phyloP scores from a whole-genome alignment of 2,797 vertebrate species.

The Enteromius unitaeniatus region DNA sequence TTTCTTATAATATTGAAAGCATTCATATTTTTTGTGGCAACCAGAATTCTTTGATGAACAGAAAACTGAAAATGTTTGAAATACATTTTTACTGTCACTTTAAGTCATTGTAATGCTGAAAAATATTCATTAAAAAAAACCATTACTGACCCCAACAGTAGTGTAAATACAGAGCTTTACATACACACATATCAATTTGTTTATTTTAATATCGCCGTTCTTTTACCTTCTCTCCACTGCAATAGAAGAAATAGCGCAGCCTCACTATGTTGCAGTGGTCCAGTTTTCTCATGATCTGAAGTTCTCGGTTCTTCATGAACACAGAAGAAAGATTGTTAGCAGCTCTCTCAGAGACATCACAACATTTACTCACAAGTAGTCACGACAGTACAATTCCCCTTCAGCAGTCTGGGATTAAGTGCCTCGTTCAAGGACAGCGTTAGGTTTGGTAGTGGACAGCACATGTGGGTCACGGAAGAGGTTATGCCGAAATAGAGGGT shows the following conservation, averaged over 20 bases:
- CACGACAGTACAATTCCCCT: not conserved
- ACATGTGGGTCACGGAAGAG: not conserved
- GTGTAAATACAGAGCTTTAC: not conserved
- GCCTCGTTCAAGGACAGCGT: constrained; percentile 12
- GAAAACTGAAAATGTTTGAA: too few species aligned
- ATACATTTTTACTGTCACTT: not conserved
- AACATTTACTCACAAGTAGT: not conserved
- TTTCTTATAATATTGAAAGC: not conserved
- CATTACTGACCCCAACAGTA: not conserved
- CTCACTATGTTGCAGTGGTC: constrained; percentile 84
- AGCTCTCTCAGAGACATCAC: not conserved
- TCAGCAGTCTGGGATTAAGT: constrained; percentile 2
- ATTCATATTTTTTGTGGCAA: not conserved
- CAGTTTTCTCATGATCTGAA: constrained; percentile 84
- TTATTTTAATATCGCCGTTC: not conserved
- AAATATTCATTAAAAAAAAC: not conserved
- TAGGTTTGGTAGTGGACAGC: not conserved
- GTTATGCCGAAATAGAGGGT: not conserved
- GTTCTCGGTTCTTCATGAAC: constrained; percentile 77
- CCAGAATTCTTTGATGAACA: not conserved
- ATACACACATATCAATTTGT: too few species aligned
- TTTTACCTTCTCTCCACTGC: constrained; percentile 81
- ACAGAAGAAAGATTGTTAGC: not conserved
- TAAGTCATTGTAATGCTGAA: not conserved
- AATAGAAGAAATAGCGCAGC: constrained; percentile 84